phyloP scores from a whole-genome alignment of 1,140 invertebrate genomes.

The Drosophila eugracilis region DNA sequence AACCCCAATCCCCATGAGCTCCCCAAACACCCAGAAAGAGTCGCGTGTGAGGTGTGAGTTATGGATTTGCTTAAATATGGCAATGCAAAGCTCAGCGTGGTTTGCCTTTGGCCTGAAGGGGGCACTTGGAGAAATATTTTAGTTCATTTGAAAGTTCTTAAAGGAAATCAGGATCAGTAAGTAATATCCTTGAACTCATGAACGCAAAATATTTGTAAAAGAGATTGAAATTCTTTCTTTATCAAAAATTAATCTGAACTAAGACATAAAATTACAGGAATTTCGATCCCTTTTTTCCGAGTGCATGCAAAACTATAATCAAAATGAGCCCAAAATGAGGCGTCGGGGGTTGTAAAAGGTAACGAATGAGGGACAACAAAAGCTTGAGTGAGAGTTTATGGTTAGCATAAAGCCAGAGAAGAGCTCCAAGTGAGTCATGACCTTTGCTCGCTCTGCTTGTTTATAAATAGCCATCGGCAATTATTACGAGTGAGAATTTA shows the following conservation, averaged over 20 bases:
- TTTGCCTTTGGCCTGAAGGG: conserved; percentile 33
- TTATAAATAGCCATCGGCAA: conserved; percentile 50
- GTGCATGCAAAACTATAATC: conserved; percentile 46
- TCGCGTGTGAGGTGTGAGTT: conserved; percentile 62
- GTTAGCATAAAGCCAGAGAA: conserved; percentile 16
- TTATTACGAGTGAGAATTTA: conserved; percentile 47
- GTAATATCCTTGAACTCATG: background rate
- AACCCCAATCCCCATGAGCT: conserved; percentile 13
- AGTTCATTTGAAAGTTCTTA: background rate
- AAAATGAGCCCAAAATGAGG: conserved; percentile 18
- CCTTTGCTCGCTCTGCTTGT: conserved; percentile 29
- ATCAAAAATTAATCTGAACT: too few relatives aligned
- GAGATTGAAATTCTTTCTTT: too few relatives aligned
- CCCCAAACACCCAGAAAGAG: conserved; percentile 8
- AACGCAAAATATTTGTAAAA: too few relatives aligned
- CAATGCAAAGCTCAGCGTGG: conserved; percentile 45
- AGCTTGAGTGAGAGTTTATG: conserved; percentile 35
- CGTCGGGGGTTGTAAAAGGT: background rate
- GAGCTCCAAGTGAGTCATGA: conserved; percentile 52
- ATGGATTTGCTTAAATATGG: conserved; percentile 50
- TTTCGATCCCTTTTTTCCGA: background rate
- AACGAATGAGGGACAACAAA: conserved; percentile 2
- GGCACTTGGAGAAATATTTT: conserved; percentile 9
- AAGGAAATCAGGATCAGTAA: background rate
- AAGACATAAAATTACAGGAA: too few relatives aligned